These are phyloP conservation scores for Neolamprologus ventralis DNA, from an alignment of 2,113 vertebrate species.

Conservation along the genomic window DNA sequence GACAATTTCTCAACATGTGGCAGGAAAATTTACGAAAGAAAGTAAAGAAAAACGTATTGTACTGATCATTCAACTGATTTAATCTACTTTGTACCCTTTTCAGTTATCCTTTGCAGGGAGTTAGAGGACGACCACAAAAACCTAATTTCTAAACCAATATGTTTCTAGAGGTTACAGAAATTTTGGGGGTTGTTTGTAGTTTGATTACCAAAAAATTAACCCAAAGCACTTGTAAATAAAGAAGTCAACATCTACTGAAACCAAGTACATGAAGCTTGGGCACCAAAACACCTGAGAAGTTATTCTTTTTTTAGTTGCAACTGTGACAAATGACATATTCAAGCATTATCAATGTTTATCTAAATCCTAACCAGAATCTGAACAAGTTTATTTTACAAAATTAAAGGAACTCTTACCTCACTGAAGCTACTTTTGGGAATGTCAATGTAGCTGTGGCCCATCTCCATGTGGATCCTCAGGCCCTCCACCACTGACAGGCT, in stretches of 20 bases:
- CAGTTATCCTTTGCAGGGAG: neutral
- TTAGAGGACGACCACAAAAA: neutral
- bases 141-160: neutral
- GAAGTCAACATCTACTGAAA: neutral
- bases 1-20: neutral
- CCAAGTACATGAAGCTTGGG: neutral
- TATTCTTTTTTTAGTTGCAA: neutral
- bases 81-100: neutral
- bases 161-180: neutral
- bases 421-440: constrained; percentile 81
- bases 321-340: neutral
- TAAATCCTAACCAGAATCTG: neutral
- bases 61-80: neutral
- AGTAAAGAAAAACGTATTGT: neutral
- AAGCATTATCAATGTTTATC: neutral
- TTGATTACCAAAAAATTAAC: neutral
- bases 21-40: neutral
- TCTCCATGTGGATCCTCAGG: constrained; percentile 89
- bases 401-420: constrained; percentile 72
- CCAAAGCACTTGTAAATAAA: neutral
- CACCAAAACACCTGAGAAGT: neutral
- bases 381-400: neutral
- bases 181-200: neutral
- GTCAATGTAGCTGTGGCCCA: constrained; percentile 90
- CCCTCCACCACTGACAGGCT: constrained; percentile 83